Base-by-base conservation (phyloP, 2,888 invertebrate species). In the Drosophila pseudotalamancana region DNA sequence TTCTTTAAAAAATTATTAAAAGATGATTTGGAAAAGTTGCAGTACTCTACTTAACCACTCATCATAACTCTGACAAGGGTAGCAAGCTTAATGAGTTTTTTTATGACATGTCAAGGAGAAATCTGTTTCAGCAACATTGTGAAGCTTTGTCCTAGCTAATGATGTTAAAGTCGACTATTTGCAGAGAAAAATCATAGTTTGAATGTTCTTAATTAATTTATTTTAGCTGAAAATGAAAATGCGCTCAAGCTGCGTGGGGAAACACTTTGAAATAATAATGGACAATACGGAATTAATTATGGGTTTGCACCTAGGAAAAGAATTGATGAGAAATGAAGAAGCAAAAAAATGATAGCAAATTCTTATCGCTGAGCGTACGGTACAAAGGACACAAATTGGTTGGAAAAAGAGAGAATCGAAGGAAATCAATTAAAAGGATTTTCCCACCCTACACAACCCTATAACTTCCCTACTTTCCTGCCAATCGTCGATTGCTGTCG, bases 381-480 rank as follows among this genome's bases (percentile, higher is more conserved):
- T 64, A 65, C 64, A 73, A 69, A 64, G 23, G 51, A 73, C 55
- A 68, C 35, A 54, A 53, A 66, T 66, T 37, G 23, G 50, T 21
- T 45, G 45, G 42, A 23, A 49, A 51, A 48, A 55, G 68, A 37
- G 23, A 23, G 16, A 56, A 57, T 42, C 46, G 63, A 49, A 66
- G 53, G 62, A 83, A 83, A 86, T 83, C 84, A 84, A 86, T 83
- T 83, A 84, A 79, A 84, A 68, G 61, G 77, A 72, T 79, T 82
- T 72, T 62, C 53, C 62, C 53, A 35, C 21, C n/a, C 19, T 4
- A 25, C 43, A 29, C 43, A 43, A 18, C 12, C 4, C 1, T 11
- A n/a, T n/a, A 5, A 25, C 11, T 5, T 6, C 16, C 29, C 27
- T 19, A 9, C 16, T 4, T 27, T 32, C 12, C 46, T 25, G 31